Base-by-base conservation (phyloP, 2,888 invertebrate species). In the Pediacus dermestoides region DNA sequence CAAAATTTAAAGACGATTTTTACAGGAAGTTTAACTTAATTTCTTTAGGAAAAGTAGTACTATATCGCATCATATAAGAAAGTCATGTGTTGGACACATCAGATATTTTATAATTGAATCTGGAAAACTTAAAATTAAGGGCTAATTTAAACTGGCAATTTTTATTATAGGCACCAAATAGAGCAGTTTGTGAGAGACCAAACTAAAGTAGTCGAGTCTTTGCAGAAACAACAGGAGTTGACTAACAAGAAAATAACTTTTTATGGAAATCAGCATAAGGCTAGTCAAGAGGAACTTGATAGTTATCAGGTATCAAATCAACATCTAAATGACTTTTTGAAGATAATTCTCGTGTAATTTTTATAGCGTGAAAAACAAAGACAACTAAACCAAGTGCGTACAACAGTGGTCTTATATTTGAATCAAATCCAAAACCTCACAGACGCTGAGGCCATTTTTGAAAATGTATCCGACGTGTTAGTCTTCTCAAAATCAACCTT, bases 361-460 rank as follows among this genome's bases (percentile, higher is more conserved):
- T 58, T 67, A 9, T 54, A 88, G 84, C 72, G 76, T 56, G 78
- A 82, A 63, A 81, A 86, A 66, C 91, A 91, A 66, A 74, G 74
- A 42, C 75, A 82, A 60, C 67, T 93, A 60, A 92, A 92, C 58
- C 80, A 88, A 37, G 79, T 92, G 2, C 78, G 83, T 33, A 74
- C 80, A 39, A 77, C 82, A 2, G 75, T 86, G 1, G 68, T 87
- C 4, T 57, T 89, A 12, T 78, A 78, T 16, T 75, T 86, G 55
- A 76, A 81, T 60, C 88, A 88, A 60, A 70, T 88, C 12, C 76
- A 78, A 55, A 14, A 13, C n/a, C 73, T 77, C 54, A 70, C 76
- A 26, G 68, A 76, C 3, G 46, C 52, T 4, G 52, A 60, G n/a
- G 48, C 52, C 3, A 49, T 54, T 34, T 49, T 46, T 1, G 70